Conservation (phyloP, 2,797 vertebrate species). For the Rhynchotus rufescens region DNA sequence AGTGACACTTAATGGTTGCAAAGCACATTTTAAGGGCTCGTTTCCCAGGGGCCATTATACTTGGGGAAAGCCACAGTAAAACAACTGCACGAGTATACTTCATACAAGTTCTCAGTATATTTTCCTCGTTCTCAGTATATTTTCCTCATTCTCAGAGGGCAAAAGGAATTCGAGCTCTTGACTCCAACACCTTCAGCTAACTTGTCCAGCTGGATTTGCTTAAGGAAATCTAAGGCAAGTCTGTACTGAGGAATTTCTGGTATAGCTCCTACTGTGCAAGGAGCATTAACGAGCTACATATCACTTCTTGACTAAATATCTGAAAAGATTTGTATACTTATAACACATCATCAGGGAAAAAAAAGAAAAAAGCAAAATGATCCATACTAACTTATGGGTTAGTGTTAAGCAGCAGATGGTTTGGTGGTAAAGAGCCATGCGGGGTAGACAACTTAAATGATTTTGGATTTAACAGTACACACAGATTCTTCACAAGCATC, state of each 20-base stretch:
- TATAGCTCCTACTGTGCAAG: neutral
- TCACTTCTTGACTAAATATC: neutral
- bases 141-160: neutral
- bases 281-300: neutral
- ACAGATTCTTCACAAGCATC: neutral
- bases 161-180: neutral
- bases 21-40: neutral
- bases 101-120: accelerated
- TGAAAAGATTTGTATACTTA: neutral
- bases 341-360: neutral
- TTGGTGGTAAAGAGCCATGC: neutral
- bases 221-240: neutral
- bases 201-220: neutral
- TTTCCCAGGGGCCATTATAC: neutral
- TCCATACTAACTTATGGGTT: neutral
- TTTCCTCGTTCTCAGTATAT: neutral
- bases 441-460: neutral
- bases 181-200: neutral
- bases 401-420: neutral
- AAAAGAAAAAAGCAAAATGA: neutral
- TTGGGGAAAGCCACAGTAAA: neutral
- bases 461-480: neutral
- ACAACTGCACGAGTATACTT: neutral
- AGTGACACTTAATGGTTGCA: neutral
- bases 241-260: neutral